These are phyloP conservation scores for Eriosoma lanigerum DNA, from an alignment of 1,140 invertebrate species.

Conservation along the genomic window DNA sequence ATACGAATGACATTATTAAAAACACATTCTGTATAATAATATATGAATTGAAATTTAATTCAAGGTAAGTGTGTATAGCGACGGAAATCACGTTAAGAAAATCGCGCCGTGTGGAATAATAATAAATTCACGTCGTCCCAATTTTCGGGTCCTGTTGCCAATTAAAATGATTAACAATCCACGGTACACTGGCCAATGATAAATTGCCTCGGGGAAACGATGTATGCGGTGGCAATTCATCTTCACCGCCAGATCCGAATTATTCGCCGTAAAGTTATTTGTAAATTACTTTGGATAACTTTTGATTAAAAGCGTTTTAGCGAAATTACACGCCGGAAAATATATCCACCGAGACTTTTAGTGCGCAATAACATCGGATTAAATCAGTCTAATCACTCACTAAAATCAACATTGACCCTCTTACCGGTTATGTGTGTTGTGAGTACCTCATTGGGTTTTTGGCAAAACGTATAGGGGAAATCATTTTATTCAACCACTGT, in stretches of 20 bases:
- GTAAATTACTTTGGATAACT: slow-evolving; percentile 32
- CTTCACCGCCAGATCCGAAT: background rate
- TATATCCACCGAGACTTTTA: no score
- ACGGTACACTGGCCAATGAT: slow-evolving; percentile 20
- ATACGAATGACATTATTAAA: no score
- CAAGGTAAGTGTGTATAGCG: background rate
- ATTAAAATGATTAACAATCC: slow-evolving; percentile 41
- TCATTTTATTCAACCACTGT: background rate
- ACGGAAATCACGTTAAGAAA: slow-evolving; percentile 9
- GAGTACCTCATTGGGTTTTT: background rate
- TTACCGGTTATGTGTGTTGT: background rate
- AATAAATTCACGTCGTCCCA: slow-evolving; percentile 28
- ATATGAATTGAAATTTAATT: background rate
- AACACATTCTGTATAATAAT: background rate
- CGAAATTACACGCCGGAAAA: background rate
- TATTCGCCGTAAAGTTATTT: slow-evolving; percentile 35
- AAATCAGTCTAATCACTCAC: background rate
- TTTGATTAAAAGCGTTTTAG: slow-evolving; percentile 26
- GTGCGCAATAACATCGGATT: background rate
- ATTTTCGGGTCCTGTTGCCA: slow-evolving; percentile 33
- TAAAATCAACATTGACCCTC: background rate
- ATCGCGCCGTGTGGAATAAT: background rate
- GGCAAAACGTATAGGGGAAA: background rate
- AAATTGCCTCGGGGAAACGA: slow-evolving; percentile 12
- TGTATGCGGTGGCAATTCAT: slow-evolving; percentile 21